Evolutionary conservation across 2,888 invertebrate genomes (phyloP).

Genomic region (Apodemia hepburni): DNA sequence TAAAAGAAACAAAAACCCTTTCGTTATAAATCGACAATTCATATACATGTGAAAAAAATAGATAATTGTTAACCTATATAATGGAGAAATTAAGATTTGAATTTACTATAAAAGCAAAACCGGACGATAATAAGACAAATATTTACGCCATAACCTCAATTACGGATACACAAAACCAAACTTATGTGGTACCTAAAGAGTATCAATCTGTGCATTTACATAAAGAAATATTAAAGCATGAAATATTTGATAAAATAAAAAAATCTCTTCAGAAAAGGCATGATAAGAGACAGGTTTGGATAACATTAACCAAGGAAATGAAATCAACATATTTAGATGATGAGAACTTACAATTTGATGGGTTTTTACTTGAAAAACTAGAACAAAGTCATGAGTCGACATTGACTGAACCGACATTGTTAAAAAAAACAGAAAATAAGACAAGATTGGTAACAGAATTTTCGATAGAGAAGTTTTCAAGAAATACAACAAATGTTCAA

Average conservation of each 20-base stretch:
- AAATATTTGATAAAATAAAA: conserved; percentile 21
- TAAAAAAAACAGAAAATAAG: conserved; percentile 23
- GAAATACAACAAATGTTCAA: conserved; percentile 13
- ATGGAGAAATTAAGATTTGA: conserved; percentile 25
- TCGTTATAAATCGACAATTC: neutral
- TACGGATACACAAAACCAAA: conserved; percentile 21
- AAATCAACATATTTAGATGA: conserved; percentile 24
- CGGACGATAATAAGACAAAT: conserved; percentile 23
- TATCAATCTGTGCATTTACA: conserved; percentile 18
- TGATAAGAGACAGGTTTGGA: conserved; percentile 24
- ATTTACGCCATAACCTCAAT: conserved; percentile 22
- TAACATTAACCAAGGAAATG: conserved; percentile 26
- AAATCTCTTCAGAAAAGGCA: conserved; percentile 23
- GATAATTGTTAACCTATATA: conserved; percentile 14
- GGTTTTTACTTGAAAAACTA: conserved; percentile 24
- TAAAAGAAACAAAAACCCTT: neutral
- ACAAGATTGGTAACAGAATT: conserved; percentile 19
- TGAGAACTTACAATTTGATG: conserved; percentile 23
- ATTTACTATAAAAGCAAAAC: conserved; percentile 23
- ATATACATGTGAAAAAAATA: conserved; percentile 1
- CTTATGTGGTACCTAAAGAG: conserved; percentile 17
- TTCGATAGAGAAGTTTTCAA: conserved; percentile 24
- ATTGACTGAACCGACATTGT: conserved; percentile 18
- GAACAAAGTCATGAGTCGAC: conserved; percentile 18
- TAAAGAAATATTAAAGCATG: conserved; percentile 20